phyloP scores from a whole-genome alignment of 2,888 invertebrate species.

The Gryllus longicercus region DNA sequence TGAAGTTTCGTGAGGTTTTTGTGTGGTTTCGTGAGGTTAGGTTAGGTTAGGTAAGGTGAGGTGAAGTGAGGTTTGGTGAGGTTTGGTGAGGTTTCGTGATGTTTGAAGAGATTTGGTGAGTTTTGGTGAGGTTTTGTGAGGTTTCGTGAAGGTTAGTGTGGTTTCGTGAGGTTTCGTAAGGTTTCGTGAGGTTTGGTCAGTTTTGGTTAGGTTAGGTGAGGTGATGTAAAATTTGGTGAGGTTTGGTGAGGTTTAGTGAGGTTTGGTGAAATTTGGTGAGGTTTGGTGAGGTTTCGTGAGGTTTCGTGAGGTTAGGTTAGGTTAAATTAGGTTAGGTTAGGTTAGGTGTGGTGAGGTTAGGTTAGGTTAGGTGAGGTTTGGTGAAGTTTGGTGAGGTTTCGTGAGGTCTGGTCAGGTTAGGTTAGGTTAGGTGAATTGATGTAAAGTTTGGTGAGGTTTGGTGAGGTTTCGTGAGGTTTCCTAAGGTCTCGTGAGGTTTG shows the following conservation, averaged over 20 bases:
- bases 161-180: neutral
- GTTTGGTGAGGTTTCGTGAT: neutral
- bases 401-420: neutral
- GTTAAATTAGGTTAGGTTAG: neutral
- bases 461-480: no score
- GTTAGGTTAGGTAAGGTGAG: constrained; percentile 24
- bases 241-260: neutral
- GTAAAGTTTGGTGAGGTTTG: no score
- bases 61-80: neutral
- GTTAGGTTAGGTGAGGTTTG: neutral
- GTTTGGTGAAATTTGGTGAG: no score
- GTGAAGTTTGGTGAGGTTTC: no score
- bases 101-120: neutral
- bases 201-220: neutral
- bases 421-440: no score
- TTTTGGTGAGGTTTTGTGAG: neutral
- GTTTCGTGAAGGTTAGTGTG: no score
- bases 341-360: neutral
- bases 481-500: no score
- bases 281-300: neutral
- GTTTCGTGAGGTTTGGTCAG: neutral
- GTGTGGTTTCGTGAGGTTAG: no score
- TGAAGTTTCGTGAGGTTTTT: no score
- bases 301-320: neutral
- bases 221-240: neutral